A percentile compares a stretch with the other conserved stretches of the same genome.
phyloP scores from a whole-genome alignment of 2,888 invertebrate species.

The Leucophenga maculata region DNA sequence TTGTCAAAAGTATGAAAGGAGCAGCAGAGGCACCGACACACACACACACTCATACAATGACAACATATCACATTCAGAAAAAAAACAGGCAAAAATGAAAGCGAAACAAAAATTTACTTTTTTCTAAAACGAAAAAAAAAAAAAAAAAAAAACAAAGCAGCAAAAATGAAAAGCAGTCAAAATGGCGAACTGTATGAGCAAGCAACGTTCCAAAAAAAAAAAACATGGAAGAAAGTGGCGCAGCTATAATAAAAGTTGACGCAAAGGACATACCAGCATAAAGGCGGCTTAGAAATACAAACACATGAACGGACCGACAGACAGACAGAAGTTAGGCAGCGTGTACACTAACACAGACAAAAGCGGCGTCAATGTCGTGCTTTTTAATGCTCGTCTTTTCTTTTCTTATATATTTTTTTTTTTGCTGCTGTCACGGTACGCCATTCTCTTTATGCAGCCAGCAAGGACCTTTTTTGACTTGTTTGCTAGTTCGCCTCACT shows the following conservation, averaged over 20 bases:
- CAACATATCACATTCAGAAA: background rate
- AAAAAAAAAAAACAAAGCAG: background rate
- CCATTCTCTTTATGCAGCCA: background rate
- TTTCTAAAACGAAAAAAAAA: background rate
- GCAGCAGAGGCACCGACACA: background rate
- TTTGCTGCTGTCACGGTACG: background rate
- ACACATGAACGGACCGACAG: too few relatives aligned
- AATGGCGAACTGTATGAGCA: too few relatives aligned
- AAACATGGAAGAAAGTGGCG: too few relatives aligned
- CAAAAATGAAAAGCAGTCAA: background rate
- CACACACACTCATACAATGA: background rate
- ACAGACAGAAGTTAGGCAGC: too few relatives aligned
- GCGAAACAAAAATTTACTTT: background rate
- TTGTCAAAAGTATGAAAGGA: constrained; percentile 5
- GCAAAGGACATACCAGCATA: too few relatives aligned
- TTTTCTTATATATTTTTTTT: background rate
- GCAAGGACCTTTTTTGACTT: too few relatives aligned
- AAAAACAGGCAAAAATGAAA: background rate
- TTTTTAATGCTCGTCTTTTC: background rate
- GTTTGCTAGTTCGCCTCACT: too few relatives aligned
- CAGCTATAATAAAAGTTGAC: background rate
- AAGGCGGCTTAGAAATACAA: too few relatives aligned
- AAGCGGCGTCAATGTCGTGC: background rate
- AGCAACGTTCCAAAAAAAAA: too few relatives aligned
- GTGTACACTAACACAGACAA: too few relatives aligned